Conservation (phyloP, 2,113 vertebrate species). For the Myotis yumanensis region DNA sequence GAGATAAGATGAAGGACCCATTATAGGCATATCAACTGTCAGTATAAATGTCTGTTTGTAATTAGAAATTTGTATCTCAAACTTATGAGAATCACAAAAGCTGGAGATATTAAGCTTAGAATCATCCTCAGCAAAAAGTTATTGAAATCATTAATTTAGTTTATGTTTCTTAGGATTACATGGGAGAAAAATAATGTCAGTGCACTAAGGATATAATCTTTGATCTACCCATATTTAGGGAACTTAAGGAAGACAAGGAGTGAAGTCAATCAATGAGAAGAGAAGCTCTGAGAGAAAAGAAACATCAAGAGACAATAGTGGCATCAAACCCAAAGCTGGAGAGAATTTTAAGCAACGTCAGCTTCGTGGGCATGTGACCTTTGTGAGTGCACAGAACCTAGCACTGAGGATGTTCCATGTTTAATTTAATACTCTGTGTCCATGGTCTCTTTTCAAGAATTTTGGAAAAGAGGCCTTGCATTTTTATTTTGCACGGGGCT, state of each 20-base stretch:
- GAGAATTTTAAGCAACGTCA: neutral
- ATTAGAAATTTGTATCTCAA: constrained; percentile 1
- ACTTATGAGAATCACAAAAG: neutral
- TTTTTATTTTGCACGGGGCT: neutral
- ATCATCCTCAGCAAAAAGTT: neutral
- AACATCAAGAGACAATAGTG: neutral
- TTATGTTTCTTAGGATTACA: neutral
- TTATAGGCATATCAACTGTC: neutral
- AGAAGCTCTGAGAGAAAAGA: neutral
- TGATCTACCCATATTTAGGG: neutral
- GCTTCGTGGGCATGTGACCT: neutral
- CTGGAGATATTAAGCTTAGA: neutral
- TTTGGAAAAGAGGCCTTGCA: neutral
- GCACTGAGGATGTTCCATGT: neutral
- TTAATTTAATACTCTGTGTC: neutral
- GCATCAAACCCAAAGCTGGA: neutral
- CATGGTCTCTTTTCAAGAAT: neutral
- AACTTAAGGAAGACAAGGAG: neutral
- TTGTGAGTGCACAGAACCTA: rapidly evolving
- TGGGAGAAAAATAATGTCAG: neutral
- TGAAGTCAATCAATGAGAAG: neutral
- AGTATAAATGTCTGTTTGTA: neutral
- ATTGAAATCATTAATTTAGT: neutral
- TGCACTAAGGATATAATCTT: neutral
- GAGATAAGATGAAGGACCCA: neutral